Evolutionary conservation across 1,140 invertebrate genomes (phyloP).

Genomic region (Ceratina australensis): DNA sequence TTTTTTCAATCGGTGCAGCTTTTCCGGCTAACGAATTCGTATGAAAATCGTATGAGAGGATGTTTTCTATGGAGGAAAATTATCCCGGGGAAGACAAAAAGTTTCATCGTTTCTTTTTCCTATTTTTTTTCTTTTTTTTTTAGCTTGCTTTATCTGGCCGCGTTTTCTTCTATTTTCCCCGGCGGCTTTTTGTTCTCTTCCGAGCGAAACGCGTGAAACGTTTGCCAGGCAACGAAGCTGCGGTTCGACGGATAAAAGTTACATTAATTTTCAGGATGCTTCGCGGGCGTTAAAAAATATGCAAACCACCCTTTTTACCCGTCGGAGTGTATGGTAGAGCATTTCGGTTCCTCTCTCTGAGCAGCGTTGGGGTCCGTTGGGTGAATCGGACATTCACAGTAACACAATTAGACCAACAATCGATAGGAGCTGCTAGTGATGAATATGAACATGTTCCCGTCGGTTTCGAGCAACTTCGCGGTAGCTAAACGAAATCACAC

Average conservation of each 20-base stretch:
- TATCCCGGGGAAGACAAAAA: constrained; percentile 28
- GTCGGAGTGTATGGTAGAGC: constrained; percentile 66
- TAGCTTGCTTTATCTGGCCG: too few species aligned
- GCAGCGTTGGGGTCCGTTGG: constrained; percentile 64
- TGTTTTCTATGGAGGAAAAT: constrained; percentile 52
- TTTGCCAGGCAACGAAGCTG: constrained; percentile 49
- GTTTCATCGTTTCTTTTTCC: background rate
- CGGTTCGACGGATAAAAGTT: constrained; percentile 70
- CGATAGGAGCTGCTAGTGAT: constrained; percentile 73
- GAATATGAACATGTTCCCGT: constrained; percentile 63
- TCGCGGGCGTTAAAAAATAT: constrained; percentile 76
- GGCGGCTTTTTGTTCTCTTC: background rate
- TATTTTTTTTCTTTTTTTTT: background rate
- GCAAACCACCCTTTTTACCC: constrained; percentile 74
- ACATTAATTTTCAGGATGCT: constrained; percentile 73
- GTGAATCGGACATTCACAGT: constrained; percentile 77
- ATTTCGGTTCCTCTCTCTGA: constrained; percentile 69
- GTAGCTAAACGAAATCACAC: background rate
- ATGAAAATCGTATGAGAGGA: constrained; percentile 29
- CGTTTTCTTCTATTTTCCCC: background rate
- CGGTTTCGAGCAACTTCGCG: background rate
- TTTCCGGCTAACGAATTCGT: background rate
- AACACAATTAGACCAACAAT: constrained; percentile 79
- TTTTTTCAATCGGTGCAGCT: background rate
- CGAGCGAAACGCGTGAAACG: constrained; percentile 44